Conservation (phyloP, 2,888 invertebrate species). For the Rotaria sp. region DNA sequence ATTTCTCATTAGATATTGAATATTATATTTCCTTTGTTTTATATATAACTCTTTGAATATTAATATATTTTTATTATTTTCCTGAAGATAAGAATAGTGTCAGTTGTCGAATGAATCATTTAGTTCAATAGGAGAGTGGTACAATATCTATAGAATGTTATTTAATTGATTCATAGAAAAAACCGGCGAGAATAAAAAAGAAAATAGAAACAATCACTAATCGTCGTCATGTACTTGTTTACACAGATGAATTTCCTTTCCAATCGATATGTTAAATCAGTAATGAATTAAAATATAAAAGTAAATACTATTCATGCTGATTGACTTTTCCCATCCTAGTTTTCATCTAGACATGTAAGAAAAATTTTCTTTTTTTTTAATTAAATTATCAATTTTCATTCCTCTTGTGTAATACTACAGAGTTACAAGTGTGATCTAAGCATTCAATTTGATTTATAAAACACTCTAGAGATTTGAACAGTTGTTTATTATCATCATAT, state of each 20-base stretch:
- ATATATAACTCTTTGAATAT: not conserved
- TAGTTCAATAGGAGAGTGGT: not conserved
- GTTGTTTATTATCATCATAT: not conserved
- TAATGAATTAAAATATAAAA: not conserved
- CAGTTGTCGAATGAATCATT: not conserved
- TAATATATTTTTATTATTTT: not conserved
- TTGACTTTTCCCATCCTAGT: not conserved
- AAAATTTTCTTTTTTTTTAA: not conserved
- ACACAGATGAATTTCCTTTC: not conserved
- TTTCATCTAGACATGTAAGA: not conserved
- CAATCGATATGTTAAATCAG: not conserved
- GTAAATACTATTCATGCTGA: not conserved
- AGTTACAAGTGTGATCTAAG: not conserved
- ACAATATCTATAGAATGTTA: not conserved
- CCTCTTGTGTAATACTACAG: not conserved
- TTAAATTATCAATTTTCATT: not conserved
- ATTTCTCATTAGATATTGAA: not conserved
- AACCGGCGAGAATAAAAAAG: not conserved
- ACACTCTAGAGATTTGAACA: not conserved
- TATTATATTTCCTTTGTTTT: not conserved
- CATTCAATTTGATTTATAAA: not conserved
- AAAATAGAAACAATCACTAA: not conserved
- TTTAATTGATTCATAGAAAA: not conserved
- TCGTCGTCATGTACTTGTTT: not conserved
- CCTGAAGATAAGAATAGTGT: not conserved